Conservation (phyloP, 2,113 vertebrate species). For the Macrotus californicus region DNA sequence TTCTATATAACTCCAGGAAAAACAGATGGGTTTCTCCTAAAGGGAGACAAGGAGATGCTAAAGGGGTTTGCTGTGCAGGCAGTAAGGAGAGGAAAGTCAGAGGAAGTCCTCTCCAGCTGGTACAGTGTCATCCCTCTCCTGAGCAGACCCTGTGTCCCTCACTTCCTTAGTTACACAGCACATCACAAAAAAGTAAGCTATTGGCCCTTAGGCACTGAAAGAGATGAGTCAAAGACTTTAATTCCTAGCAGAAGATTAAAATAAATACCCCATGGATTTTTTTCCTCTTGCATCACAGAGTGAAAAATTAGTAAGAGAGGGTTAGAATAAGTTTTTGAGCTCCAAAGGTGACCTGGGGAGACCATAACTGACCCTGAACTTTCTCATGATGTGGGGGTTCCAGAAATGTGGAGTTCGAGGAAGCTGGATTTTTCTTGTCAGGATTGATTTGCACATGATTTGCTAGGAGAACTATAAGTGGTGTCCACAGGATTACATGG, state of each 20-base stretch:
- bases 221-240: background rate
- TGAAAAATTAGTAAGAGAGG: background rate
- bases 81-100: background rate
- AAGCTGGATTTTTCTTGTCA: background rate
- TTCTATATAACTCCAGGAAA: background rate
- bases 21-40: background rate
- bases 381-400: background rate
- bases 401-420: background rate
- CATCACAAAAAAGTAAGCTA: background rate
- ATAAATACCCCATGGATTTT: background rate
- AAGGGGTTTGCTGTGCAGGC: background rate
- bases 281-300: background rate
- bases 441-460: background rate
- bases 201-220: background rate
- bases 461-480: background rate
- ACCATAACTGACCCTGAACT: background rate
- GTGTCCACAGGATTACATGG: background rate
- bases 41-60: background rate
- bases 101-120: background rate
- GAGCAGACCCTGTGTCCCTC: background rate
- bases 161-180: background rate
- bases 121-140: background rate
- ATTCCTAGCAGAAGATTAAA: slow-evolving; percentile 18
- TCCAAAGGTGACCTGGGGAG: background rate
- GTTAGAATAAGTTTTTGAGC: background rate